Conservation (phyloP, 2,888 invertebrate genomes). For the Nasonia oneida region DNA sequence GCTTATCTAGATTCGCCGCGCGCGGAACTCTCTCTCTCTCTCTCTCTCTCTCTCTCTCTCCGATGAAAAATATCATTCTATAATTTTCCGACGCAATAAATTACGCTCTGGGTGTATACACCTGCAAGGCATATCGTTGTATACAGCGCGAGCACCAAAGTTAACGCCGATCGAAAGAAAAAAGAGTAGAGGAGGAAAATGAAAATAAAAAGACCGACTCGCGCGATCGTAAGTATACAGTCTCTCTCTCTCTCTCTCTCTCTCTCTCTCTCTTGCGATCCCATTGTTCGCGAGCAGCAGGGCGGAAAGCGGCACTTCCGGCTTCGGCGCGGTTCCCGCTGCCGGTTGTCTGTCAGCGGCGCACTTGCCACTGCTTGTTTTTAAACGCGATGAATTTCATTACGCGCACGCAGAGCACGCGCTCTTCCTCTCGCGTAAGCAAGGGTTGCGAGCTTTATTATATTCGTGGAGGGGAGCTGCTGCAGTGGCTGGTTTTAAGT, state of each 20-base stretch:
- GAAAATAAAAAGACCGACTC: conserved; percentile 38
- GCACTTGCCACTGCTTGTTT: conserved; percentile 20
- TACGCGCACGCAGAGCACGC: not conserved
- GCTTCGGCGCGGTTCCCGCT: conserved; percentile 65
- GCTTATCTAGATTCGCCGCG: conserved; percentile 40
- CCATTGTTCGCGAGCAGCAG: conserved; percentile 76
- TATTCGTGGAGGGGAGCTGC: not conserved
- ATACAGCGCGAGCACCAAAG: conserved; percentile 33
- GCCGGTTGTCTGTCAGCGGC: conserved; percentile 1
- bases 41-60: too few relatives aligned
- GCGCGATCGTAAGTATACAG: conserved; percentile 47
- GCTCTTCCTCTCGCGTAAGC: not conserved
- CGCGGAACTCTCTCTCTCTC: not conserved
- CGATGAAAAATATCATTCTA: conserved; percentile 58
- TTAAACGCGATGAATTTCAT: conserved; percentile 47
- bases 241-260: not conserved
- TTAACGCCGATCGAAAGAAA: conserved; percentile 52
- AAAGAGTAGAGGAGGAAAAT: conserved; percentile 31
- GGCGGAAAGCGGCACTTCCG: conserved; percentile 76
- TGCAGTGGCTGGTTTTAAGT: not conserved
- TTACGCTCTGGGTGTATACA: conserved; percentile 32
- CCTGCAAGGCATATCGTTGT: conserved; percentile 46
- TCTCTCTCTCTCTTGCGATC: conserved; percentile 23
- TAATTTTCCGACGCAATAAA: conserved; percentile 60
- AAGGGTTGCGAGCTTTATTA: not conserved